Percentiles rank a stretch among this genome's conserved stretches.
These are phyloP conservation scores for Syritta pipiens DNA, from an alignment of 2,888 invertebrate species.

Conservation along the genomic window DNA sequence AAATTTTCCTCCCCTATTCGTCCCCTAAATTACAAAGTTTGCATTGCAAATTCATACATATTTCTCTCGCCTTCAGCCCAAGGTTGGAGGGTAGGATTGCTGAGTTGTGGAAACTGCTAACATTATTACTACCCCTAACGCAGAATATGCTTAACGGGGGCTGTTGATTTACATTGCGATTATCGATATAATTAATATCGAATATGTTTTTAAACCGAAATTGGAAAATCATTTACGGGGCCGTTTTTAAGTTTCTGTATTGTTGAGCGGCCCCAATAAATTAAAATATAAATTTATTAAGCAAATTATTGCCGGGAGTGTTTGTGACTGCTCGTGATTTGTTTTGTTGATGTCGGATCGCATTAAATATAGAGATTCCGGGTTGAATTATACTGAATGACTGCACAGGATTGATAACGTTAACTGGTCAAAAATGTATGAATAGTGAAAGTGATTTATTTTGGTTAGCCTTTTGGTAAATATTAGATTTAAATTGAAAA, in stretches of 20 bases:
- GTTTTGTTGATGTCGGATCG: constrained; percentile 57
- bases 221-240: constrained; percentile 42
- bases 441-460: constrained; percentile 57
- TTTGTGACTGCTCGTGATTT: constrained; percentile 45
- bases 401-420: constrained; percentile 47
- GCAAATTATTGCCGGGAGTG: constrained; percentile 42
- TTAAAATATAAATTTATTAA: constrained; percentile 60
- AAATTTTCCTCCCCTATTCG: constrained; percentile 5
- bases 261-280: constrained; percentile 23
- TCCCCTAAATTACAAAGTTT: constrained; percentile 15
- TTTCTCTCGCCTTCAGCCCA: neutral
- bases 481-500: constrained; percentile 8
- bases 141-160: constrained; percentile 33
- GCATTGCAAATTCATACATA: constrained; percentile 27
- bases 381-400: constrained; percentile 18
- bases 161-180: constrained; percentile 50
- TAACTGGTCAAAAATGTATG: constrained; percentile 45
- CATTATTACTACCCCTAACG: constrained; percentile 38
- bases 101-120: constrained; percentile 55
- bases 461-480: constrained; percentile 9
- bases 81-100: constrained; percentile 1
- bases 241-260: constrained; percentile 7
- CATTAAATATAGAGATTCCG: constrained; percentile 1
- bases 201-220: constrained; percentile 35
- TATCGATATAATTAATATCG: constrained; percentile 61